Conservation (phyloP, 2,113 vertebrate species). For the Choloepus hoffmanni region DNA sequence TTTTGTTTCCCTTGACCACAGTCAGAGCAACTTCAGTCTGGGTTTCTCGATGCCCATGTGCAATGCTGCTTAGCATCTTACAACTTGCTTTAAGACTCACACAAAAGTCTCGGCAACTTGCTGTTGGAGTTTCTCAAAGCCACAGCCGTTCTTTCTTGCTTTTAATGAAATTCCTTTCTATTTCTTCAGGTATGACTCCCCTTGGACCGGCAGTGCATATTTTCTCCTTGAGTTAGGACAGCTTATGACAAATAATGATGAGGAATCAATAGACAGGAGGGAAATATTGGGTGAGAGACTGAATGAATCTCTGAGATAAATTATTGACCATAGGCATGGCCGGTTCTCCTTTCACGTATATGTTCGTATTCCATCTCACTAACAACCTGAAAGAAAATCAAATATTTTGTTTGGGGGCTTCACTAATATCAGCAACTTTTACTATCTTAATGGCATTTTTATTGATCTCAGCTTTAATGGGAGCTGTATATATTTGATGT, state of each 20-base stretch:
- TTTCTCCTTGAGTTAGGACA: constrained; percentile 91
- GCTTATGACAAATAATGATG: constrained; percentile 93
- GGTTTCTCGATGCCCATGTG: neutral
- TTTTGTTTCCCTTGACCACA: neutral
- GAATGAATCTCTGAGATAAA: constrained; percentile 94
- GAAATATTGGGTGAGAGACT: constrained; percentile 90
- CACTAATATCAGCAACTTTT: constrained; percentile 99
- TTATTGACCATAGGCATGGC: constrained; percentile 90
- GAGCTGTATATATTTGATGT: constrained; percentile 97
- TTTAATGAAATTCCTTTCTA: constrained; percentile 93
- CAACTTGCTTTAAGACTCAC: constrained; percentile 18
- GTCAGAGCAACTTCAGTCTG: neutral
- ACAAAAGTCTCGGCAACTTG: constrained; percentile 86
- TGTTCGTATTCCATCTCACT: constrained; percentile 91
- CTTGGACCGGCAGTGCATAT: constrained; percentile 89
- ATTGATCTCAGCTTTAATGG: constrained; percentile 98
- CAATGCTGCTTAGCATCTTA: neutral
- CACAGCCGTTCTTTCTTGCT: constrained; percentile 87
- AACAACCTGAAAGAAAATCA: constrained; percentile 96
- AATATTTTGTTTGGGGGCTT: constrained; percentile 98
- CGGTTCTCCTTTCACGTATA: constrained; percentile 89
- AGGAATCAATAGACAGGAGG: constrained; percentile 91
- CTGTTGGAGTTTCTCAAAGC: constrained; percentile 87
- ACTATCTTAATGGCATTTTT: constrained; percentile 98
- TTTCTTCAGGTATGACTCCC: constrained; percentile 92